Evolutionary conservation across 2,113 vertebrate genomes (phyloP).

Genomic region (Delphinapterus leucas): DNA sequence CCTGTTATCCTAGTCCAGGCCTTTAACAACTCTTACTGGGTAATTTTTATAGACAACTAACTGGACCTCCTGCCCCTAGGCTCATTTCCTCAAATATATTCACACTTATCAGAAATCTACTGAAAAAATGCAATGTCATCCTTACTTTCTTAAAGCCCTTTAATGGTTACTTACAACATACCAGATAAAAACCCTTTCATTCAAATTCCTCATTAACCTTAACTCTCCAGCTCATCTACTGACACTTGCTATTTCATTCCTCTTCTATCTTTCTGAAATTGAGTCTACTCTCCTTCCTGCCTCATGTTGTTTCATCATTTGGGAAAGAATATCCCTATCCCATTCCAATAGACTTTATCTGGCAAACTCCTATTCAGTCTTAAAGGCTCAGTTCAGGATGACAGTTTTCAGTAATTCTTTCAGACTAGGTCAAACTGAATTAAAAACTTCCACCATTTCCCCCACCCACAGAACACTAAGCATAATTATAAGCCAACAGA

Average conservation of each 20-base stretch:
- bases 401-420: neutral
- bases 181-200: neutral
- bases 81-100: neutral
- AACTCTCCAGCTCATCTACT: neutral
- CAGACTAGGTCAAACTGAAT: neutral
- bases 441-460: neutral
- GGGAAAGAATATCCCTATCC: neutral
- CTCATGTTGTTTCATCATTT: neutral
- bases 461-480: neutral
- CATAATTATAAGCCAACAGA: neutral
- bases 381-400: neutral
- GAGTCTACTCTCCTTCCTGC: accelerated
- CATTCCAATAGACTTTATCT: neutral
- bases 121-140: neutral
- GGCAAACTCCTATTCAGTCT: neutral
- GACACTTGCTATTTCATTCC: neutral
- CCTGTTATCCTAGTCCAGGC: accelerated
- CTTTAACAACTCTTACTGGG: neutral
- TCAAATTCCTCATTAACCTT: neutral
- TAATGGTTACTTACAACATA: neutral
- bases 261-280: neutral
- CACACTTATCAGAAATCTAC: neutral
- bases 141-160: neutral
- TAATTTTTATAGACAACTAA: neutral
- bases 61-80: neutral